These are phyloP conservation scores for Oncorhynchus nerka DNA, from an alignment of 2,113 vertebrate species.

Conservation along the genomic window DNA sequence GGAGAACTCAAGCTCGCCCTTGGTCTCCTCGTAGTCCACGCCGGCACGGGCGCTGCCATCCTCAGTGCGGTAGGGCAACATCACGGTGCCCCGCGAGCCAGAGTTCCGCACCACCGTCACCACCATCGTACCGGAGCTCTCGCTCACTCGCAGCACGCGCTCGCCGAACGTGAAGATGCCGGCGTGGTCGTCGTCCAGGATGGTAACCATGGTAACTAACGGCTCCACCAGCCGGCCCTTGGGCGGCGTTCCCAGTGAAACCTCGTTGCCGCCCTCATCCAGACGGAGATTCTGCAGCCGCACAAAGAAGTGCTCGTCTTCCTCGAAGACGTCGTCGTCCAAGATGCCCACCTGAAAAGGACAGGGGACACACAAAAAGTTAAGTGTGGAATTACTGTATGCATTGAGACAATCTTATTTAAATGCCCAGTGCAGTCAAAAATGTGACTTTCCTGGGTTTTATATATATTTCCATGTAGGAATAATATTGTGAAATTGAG, in stretches of 20 bases:
- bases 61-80: slow-evolving; percentile 86
- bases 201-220: slow-evolving; percentile 82
- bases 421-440: no score
- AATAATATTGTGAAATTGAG: no score
- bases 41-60: slow-evolving; percentile 85
- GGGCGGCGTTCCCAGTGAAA: slow-evolving; percentile 61
- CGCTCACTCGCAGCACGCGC: slow-evolving; percentile 81
- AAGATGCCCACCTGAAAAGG: slow-evolving; percentile 82
- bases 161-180: slow-evolving; percentile 91
- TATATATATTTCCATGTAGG: no score
- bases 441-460: no score
- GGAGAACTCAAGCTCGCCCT: slow-evolving; percentile 86
- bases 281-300: slow-evolving; percentile 86
- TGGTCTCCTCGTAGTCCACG: slow-evolving; percentile 85
- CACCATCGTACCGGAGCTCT: slow-evolving; percentile 83
- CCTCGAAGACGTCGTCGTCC: slow-evolving; percentile 95
- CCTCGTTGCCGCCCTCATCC: slow-evolving; percentile 73
- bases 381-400: neutral
- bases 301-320: slow-evolving; percentile 95
- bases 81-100: slow-evolving; percentile 86
- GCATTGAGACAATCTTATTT: no score
- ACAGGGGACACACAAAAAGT: slow-evolving; percentile 5
- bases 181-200: slow-evolving; percentile 93
- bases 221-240: slow-evolving; percentile 82
- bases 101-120: slow-evolving; percentile 85